Evolutionary conservation across 2,113 vertebrate species (phyloP), one percentile per base, ranked within the genome.

Genomic region (Erpornis zantholeuca): DNA sequence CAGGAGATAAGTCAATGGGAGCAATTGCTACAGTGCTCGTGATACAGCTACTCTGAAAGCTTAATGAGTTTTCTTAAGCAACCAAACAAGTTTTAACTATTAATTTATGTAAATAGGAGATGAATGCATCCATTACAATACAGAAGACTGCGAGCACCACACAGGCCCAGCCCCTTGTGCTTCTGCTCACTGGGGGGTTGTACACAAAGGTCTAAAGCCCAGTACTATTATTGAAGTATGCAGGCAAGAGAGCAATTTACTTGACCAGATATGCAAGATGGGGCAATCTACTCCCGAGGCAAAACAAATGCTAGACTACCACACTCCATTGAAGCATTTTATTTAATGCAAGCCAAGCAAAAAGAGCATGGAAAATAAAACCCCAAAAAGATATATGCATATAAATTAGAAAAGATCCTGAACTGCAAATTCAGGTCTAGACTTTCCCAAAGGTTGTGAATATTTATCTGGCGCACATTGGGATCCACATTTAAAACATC

Each of bases 51-150:
- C 97, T 98, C 97, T 96, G 97, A 98, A 98, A 98, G 98, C 98
- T 98, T 99, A 99, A 99, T 99, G 99, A 99, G 98, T 97, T 98
- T 97, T 97, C 96, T 97, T 97, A 96, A 97, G 96, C 97, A 96
- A 98, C 94, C 86, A 97, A 98, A 97, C 95, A 97, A 98, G 96
- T 98, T 97, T 98, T 95, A 97, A 94, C 97, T 97, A 98, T 98
- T 98, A 98, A 98, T 98, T 96, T 97, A 97, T 94, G 95, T 83
- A 94, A 96, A 97, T 94, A 84, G 88, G 80, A 92, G 86, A 94
- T 92, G 71, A 96, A 96, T 88, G 69, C 65, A 96, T 65, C 88
- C 65, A 38, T 88, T 92, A 96, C 93, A 95, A 92, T 73, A 78
- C 44, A 71, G 76, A 71, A 84, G 65, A 75, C 90, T 61, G 90